These are phyloP conservation scores for Nyctalus aviator DNA, from an alignment of 2,797 vertebrate species.

Conservation along the genomic window DNA sequence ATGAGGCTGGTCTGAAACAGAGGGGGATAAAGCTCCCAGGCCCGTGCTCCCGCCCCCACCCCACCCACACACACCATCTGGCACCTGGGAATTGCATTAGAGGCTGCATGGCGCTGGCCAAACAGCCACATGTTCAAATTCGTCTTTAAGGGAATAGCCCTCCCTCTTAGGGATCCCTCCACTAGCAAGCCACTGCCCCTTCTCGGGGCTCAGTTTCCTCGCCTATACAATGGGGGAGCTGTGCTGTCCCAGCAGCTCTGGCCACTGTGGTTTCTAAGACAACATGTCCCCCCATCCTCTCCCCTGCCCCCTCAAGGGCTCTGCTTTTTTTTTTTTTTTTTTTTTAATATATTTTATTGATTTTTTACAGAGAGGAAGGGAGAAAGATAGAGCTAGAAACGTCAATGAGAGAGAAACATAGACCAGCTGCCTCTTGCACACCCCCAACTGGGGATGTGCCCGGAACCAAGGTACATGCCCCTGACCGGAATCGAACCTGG, in stretches of 20 bases:
- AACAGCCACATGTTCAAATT: not conserved
- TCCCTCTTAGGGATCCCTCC: not conserved
- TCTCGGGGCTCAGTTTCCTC: not conserved
- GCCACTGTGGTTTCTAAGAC: not conserved
- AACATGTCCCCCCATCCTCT: not conserved
- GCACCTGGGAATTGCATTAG: slow-evolving; percentile 63
- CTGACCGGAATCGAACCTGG: no score
- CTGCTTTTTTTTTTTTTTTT: not conserved
- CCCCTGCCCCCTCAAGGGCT: no score
- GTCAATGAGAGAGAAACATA: no score
- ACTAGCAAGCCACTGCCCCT: not conserved
- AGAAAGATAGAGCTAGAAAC: no score
- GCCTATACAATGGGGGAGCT: not conserved
- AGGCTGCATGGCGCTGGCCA: not conserved
- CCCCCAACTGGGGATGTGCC: no score
- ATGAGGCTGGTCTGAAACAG: not conserved
- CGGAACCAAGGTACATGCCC: no score
- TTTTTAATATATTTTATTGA: no score
- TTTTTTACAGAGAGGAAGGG: no score
- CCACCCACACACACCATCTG: slow-evolving; percentile 72
- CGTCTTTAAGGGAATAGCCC: not conserved
- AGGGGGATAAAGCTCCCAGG: slow-evolving; percentile 51
- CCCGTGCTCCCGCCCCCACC: not conserved
- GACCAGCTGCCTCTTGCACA: no score
- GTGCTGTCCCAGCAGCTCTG: not conserved